phyloP scores from a whole-genome alignment of 2,797 vertebrate genomes.

The Syncerus caffer region DNA sequence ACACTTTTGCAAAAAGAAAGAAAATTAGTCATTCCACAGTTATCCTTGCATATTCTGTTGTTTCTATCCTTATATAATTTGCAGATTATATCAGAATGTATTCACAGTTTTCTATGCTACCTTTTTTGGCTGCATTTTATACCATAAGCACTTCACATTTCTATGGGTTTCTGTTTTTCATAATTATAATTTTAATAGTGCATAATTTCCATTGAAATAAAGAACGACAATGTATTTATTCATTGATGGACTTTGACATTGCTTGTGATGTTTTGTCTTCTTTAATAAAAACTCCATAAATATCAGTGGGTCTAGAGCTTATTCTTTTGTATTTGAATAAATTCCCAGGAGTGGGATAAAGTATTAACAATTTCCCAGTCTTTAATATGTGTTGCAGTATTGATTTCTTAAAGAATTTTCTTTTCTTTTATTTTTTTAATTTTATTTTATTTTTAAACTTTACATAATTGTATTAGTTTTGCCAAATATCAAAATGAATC shows the following conservation, averaged over 20 bases:
- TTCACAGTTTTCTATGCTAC: background rate
- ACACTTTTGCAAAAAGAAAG: background rate
- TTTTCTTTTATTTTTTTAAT: too few species aligned
- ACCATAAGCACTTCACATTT: background rate
- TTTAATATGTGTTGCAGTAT: background rate
- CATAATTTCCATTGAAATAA: background rate
- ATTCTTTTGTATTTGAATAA: background rate
- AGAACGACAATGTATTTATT: background rate
- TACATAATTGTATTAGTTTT: too few species aligned
- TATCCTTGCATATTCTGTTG: background rate
- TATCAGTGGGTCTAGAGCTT: background rate
- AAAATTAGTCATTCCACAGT: background rate
- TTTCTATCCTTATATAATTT: background rate
- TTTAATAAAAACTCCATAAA: background rate
- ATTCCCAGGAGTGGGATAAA: background rate
- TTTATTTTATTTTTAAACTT: too few species aligned
- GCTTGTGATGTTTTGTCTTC: background rate
- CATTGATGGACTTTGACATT: background rate
- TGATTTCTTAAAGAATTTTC: slow-evolving; percentile 15
- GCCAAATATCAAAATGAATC: too few species aligned
- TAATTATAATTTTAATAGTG: background rate
- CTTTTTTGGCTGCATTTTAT: background rate
- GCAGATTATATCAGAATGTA: background rate
- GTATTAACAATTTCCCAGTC: background rate
- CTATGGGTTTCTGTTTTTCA: background rate